phyloP scores from a whole-genome alignment of 2,888 invertebrate species.

The Ichneumoninae sp. region DNA sequence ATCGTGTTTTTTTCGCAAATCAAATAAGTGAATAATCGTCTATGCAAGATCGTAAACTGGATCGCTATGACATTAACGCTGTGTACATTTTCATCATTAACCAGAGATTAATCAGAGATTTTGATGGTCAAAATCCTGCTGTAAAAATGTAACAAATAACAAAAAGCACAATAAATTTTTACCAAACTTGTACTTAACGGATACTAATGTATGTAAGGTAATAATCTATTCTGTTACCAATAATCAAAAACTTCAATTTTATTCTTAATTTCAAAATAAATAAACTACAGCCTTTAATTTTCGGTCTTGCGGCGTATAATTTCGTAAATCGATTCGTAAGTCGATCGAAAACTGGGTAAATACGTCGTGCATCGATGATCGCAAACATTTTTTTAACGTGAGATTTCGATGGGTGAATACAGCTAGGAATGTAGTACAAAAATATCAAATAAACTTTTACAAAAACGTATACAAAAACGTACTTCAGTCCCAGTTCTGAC shows the following conservation, averaged over 20 bases:
- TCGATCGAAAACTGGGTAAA: neutral
- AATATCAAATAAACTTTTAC: neutral
- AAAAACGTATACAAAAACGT: constrained; percentile 34
- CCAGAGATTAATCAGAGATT: neutral
- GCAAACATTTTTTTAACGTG: neutral
- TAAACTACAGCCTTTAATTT: neutral
- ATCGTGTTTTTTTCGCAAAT: neutral
- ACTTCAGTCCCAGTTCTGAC: constrained; percentile 53
- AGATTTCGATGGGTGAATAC: neutral
- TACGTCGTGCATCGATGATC: neutral
- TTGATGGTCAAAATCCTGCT: neutral
- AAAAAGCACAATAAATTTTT: neutral
- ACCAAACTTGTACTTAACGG: neutral
- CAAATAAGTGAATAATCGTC: neutral
- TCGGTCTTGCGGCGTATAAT: neutral
- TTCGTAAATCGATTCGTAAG: neutral
- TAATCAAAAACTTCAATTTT: neutral
- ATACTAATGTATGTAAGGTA: neutral
- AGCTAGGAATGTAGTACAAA: neutral
- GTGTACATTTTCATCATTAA: neutral
- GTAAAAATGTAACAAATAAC: neutral
- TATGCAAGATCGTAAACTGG: neutral
- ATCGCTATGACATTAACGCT: neutral
- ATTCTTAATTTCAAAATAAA: constrained; percentile 6
- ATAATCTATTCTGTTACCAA: neutral